These are phyloP conservation scores for Pogoniulus pusillus DNA, from an alignment of 2,797 vertebrate genomes.

Conservation along the genomic window DNA sequence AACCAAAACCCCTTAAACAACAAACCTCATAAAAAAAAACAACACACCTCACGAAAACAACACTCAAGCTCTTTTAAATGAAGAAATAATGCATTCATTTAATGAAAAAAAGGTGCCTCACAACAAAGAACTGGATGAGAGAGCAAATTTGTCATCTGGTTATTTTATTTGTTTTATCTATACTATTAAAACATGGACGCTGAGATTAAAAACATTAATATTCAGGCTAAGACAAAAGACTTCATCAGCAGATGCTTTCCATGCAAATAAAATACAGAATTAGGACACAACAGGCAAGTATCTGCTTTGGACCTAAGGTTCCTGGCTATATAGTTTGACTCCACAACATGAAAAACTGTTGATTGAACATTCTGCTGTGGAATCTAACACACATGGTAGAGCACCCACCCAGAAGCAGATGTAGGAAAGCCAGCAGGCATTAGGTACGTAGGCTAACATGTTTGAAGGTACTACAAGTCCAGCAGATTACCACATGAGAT, in stretches of 20 bases:
- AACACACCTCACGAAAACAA: neutral
- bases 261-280: neutral
- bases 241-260: neutral
- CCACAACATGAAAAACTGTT: neutral
- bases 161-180: neutral
- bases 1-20: neutral
- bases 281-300: neutral
- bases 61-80: neutral
- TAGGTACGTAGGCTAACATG: neutral
- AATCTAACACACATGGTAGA: neutral
- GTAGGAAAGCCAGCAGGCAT: neutral
- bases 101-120: neutral
- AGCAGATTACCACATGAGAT: neutral
- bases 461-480: neutral
- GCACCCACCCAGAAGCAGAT: neutral
- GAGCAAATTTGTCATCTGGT: neutral
- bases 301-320: neutral
- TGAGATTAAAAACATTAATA: slow-evolving; percentile 4
- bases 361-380: neutral
- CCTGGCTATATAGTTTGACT: neutral
- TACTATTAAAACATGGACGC: neutral
- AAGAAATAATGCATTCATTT: neutral
- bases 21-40: neutral
- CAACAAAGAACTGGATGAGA: slow-evolving; percentile 2
- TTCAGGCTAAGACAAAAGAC: neutral